phyloP scores from a whole-genome alignment of 2,797 vertebrate species.

The Pipistrellus nathusii region DNA sequence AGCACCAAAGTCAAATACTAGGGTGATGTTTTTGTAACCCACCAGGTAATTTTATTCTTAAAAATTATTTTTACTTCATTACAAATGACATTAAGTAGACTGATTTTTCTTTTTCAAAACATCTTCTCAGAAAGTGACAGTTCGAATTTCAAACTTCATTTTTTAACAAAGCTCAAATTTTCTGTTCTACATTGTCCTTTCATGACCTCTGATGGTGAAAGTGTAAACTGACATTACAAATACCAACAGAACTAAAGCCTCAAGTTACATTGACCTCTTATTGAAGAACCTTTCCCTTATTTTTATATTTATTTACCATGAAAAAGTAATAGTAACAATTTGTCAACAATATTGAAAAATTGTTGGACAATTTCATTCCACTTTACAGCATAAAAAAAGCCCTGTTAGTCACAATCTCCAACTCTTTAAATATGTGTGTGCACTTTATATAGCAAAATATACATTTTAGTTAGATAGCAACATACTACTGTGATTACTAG shows the following conservation, averaged over 20 bases:
- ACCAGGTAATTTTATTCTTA: constrained; percentile 24
- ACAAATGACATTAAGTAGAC: not conserved
- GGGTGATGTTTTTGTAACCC: not conserved
- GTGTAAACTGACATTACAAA: constrained; percentile 73
- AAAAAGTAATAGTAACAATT: constrained; percentile 13
- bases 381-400: not conserved
- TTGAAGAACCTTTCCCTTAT: not conserved
- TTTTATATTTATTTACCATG: constrained; percentile 8
- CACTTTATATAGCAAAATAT: not conserved
- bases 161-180: constrained; percentile 47
- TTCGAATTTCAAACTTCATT: constrained; percentile 55
- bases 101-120: constrained; percentile 38
- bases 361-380: not conserved
- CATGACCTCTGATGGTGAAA: constrained; percentile 83
- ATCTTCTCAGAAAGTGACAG: not conserved
- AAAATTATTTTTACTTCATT: constrained; percentile 41
- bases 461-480: not conserved
- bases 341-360: constrained; percentile 3
- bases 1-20: not conserved
- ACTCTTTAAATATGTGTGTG: not conserved
- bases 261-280: constrained; percentile 9
- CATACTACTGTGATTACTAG: not conserved
- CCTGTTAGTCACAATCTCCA: not conserved
- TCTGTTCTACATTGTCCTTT: constrained; percentile 76
- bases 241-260: not conserved